phyloP scores from a whole-genome alignment of 2,888 invertebrate species.

The Limnephilus rhombicus region DNA sequence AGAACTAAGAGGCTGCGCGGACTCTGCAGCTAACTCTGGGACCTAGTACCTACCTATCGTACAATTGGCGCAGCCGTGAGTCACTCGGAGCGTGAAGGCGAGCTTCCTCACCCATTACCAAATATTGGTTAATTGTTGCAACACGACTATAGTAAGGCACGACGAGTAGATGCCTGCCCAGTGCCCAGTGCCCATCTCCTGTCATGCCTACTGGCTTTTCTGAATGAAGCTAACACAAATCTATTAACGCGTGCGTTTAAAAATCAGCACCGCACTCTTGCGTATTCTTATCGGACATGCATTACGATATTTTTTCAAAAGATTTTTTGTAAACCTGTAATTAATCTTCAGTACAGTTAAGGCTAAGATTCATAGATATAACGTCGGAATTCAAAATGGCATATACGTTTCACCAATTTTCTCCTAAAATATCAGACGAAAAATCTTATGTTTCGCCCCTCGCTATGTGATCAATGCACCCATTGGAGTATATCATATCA shows the following conservation, averaged over 20 bases:
- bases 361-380: background rate
- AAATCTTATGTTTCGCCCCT: background rate
- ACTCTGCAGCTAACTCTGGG: background rate
- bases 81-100: conserved; percentile 38
- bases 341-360: background rate
- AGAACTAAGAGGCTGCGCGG: background rate
- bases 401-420: background rate
- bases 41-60: too few relatives aligned
- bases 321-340: background rate
- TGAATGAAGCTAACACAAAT: background rate
- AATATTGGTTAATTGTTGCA: conserved; percentile 33
- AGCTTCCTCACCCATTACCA: conserved; percentile 42
- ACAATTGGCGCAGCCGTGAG: background rate
- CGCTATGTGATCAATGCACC: background rate
- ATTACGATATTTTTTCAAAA: background rate
- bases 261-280: background rate
- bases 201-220: background rate
- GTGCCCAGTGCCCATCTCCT: background rate
- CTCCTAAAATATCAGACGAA: background rate
- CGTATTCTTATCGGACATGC: background rate
- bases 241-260: background rate
- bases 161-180: background rate
- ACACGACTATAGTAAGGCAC: background rate
- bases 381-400: background rate
- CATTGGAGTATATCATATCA: background rate